Conservation (phyloP, 1,140 invertebrate species). For the Muscidifurax raptorellus region DNA sequence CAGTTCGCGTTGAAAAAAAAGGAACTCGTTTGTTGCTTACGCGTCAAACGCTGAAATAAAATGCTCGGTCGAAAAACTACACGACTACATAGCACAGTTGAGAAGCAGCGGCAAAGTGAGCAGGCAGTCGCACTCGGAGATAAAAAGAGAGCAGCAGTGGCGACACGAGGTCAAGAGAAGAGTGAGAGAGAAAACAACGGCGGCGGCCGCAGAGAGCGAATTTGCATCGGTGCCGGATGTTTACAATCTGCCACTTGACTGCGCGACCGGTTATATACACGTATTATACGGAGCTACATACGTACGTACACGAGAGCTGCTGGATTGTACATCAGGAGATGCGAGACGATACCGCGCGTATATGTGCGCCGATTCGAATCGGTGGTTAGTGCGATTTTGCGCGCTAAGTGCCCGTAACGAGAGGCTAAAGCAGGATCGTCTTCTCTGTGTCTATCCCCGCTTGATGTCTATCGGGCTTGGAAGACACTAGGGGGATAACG, state of each 20-base stretch:
- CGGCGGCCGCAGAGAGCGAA: constrained; percentile 39
- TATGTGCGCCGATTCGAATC: constrained; percentile 19
- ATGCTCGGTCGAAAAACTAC: too few relatives aligned
- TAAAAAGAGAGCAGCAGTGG: constrained; percentile 4
- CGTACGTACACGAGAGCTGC: too few relatives aligned
- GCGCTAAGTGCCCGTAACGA: not conserved
- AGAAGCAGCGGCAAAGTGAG: too few relatives aligned
- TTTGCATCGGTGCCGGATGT: constrained; percentile 70
- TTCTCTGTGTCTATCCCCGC: too few relatives aligned
- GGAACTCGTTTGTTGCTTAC: too few relatives aligned
- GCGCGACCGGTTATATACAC: constrained; percentile 51
- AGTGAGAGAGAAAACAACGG: constrained; percentile 47
- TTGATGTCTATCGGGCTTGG: too few relatives aligned
- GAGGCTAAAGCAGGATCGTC: not conserved
- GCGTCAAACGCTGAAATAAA: too few relatives aligned
- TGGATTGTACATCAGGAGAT: not conserved
- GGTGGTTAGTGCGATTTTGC: constrained; percentile 1
- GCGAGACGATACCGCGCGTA: not conserved
- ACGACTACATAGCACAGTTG: too few relatives aligned
- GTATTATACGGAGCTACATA: constrained; percentile 1
- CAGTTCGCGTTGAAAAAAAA: too few relatives aligned
- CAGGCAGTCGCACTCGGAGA: not conserved
- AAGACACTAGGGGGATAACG: too few relatives aligned
- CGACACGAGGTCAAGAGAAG: constrained; percentile 8
- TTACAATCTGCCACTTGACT: constrained; percentile 71